Evolutionary conservation across 1,140 invertebrate genomes (phyloP).

Genomic region (Tenebrio molitor): DNA sequence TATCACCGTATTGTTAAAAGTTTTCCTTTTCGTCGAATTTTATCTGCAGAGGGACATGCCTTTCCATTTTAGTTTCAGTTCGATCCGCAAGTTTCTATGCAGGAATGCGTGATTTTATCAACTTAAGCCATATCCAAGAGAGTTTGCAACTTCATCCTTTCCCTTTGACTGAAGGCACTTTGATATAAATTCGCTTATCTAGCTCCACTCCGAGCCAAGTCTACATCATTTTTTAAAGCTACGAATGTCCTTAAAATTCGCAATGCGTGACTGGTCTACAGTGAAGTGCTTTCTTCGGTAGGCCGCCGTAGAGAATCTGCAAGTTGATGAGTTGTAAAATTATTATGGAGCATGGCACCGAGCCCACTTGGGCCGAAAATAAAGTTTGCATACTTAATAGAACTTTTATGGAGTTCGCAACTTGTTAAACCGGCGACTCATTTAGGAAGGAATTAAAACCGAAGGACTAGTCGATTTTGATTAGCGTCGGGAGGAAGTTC

Average conservation of each 20-base stretch:
- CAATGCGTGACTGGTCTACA: constrained; percentile 29
- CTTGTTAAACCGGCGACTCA: constrained; percentile 4
- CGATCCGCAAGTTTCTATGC: not conserved
- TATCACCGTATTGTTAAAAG: constrained; percentile 15
- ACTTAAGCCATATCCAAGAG: constrained; percentile 21
- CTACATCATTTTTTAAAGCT: constrained; percentile 41
- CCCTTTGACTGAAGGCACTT: constrained; percentile 36
- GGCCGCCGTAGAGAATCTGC: not conserved
- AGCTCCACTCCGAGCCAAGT: constrained; percentile 30
- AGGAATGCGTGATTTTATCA: constrained; percentile 37
- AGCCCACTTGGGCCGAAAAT: constrained; percentile 23
- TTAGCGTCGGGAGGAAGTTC: not conserved
- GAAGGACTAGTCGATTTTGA: not conserved
- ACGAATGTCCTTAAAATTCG: constrained; percentile 38
- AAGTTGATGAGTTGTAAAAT: constrained; percentile 43
- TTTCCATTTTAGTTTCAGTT: constrained; percentile 32
- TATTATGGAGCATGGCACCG: constrained; percentile 41
- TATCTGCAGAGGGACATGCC: constrained; percentile 12
- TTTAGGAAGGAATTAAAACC: not conserved
- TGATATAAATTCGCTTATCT: constrained; percentile 41
- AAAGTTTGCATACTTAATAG: constrained; percentile 33
- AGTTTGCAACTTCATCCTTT: constrained; percentile 41
- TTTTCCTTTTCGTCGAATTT: constrained; percentile 6
- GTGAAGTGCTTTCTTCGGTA: constrained; percentile 33
- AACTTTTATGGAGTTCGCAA: constrained; percentile 31